Evolutionary conservation across 1,140 invertebrate genomes (phyloP).

Genomic region (Drosophila arizonae): DNA sequence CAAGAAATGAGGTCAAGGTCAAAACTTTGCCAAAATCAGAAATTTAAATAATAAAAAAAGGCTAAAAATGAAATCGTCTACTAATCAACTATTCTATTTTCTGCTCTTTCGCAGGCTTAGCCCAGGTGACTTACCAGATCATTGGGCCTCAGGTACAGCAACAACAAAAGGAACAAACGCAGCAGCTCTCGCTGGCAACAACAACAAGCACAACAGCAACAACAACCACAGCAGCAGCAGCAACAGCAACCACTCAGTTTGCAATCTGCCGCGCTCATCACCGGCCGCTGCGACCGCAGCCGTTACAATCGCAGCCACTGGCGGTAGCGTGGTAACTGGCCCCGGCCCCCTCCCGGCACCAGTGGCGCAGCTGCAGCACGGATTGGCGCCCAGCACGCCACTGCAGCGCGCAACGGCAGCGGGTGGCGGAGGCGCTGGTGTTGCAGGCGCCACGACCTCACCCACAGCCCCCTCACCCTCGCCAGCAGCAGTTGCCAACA

Average conservation of each 20-base stretch:
- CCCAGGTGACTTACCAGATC: slow-evolving; percentile 83
- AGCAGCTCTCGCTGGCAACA: slow-evolving; percentile 26
- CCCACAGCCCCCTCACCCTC: slow-evolving; percentile 22
- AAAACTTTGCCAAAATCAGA: not conserved
- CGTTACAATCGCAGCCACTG: slow-evolving; percentile 70
- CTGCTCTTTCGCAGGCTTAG: slow-evolving; percentile 73
- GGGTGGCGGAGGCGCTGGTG: slow-evolving; percentile 43
- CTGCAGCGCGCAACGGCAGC: slow-evolving; percentile 69
- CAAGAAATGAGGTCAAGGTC: slow-evolving; percentile 10
- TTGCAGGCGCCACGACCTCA: slow-evolving; percentile 55
- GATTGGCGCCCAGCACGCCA: slow-evolving; percentile 68
- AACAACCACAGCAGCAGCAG: slow-evolving; percentile 37
- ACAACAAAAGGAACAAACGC: slow-evolving; percentile 54
- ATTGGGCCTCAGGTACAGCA: slow-evolving; percentile 80
- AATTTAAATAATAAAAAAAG: not conserved
- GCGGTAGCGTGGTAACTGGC: slow-evolving; percentile 61
- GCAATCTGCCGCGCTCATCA: slow-evolving; percentile 79
- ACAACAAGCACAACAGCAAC: slow-evolving; percentile 19
- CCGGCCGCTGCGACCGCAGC: slow-evolving; percentile 81
- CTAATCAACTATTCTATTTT: slow-evolving; percentile 7
- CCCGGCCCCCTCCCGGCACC: slow-evolving; percentile 34
- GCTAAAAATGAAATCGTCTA: not conserved
- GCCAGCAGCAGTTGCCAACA: slow-evolving; percentile 32
- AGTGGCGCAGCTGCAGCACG: slow-evolving; percentile 54
- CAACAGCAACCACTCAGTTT: slow-evolving; percentile 67